Conservation (phyloP, 2,888 invertebrate species). For the Empis stercorea region DNA sequence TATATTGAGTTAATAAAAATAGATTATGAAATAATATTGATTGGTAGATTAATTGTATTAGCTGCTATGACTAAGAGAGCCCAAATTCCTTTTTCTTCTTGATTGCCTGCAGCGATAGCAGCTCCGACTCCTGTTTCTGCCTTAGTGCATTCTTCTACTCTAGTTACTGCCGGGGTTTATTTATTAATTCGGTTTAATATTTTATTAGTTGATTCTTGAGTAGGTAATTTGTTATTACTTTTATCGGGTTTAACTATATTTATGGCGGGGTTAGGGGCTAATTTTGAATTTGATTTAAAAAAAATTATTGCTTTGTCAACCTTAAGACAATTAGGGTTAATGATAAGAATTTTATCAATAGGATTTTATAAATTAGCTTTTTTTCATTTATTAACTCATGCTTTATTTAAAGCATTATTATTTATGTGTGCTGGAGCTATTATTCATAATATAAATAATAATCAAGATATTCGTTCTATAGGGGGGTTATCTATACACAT, state of each 20-base stretch:
- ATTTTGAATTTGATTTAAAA: slow-evolving; percentile 57
- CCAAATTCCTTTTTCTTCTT: slow-evolving; percentile 60
- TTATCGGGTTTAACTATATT: slow-evolving; percentile 46
- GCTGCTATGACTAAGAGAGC: slow-evolving; percentile 48
- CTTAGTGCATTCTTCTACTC: slow-evolving; percentile 64
- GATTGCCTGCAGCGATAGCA: slow-evolving; percentile 61
- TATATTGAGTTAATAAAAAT: slow-evolving; percentile 40
- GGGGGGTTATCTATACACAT: slow-evolving; percentile 38
- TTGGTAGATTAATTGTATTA: slow-evolving; percentile 38
- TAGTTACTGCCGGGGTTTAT: slow-evolving; percentile 65
- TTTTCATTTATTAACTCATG: slow-evolving; percentile 62
- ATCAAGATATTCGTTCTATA: slow-evolving; percentile 55
- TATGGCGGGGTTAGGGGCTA: slow-evolving; percentile 46
- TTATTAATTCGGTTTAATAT: slow-evolving; percentile 55
- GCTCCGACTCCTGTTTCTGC: slow-evolving; percentile 61
- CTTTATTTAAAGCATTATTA: slow-evolving; percentile 61
- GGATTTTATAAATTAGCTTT: slow-evolving; percentile 44
- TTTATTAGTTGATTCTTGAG: slow-evolving; percentile 35
- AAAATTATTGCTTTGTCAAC: slow-evolving; percentile 69
- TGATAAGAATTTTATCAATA: slow-evolving; percentile 51
- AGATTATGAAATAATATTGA: slow-evolving; percentile 36
- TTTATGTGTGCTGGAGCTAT: slow-evolving; percentile 58
- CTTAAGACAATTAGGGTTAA: slow-evolving; percentile 60
- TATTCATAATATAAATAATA: slow-evolving; percentile 50
- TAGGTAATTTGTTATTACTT: slow-evolving; percentile 41